These are phyloP conservation scores for Rhopalosiphum padi DNA, from an alignment of 1,140 invertebrate genomes.

Conservation along the genomic window DNA sequence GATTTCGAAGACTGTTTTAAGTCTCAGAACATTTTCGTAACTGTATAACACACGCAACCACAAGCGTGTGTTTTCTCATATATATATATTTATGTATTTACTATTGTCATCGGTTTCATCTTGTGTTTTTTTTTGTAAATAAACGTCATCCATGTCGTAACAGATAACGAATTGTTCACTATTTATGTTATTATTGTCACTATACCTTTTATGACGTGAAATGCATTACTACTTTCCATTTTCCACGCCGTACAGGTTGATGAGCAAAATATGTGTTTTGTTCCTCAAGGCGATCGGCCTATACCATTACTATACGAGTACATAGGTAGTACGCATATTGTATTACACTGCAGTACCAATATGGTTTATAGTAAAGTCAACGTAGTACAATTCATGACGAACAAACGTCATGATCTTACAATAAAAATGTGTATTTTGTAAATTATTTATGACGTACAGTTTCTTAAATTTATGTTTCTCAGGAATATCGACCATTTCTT, in stretches of 20 bases:
- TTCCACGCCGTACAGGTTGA: background rate
- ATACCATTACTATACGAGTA: background rate
- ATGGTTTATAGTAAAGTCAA: background rate
- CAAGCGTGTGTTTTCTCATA: background rate
- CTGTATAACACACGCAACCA: background rate
- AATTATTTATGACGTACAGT: background rate
- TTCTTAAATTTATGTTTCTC: background rate
- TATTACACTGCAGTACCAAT: background rate
- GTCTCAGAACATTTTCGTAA: background rate
- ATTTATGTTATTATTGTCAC: background rate
- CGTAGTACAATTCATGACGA: background rate
- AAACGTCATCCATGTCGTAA: background rate
- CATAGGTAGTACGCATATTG: background rate
- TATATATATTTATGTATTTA: background rate
- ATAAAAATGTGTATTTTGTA: background rate
- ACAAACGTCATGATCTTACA: background rate
- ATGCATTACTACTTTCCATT: background rate
- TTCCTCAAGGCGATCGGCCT: background rate
- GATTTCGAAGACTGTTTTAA: conserved; percentile 17
- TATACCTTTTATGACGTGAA: background rate
- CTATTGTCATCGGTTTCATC: background rate
- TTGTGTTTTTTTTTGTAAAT: conserved; percentile 21
- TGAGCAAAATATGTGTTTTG: background rate
- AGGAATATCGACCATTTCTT: background rate
- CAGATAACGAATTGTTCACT: background rate